A percentile compares a stretch with the other conserved stretches of the same genome.
Evolutionary conservation across 2,888 invertebrate genomes (phyloP).

Genomic region (Epicampocera succincta): DNA sequence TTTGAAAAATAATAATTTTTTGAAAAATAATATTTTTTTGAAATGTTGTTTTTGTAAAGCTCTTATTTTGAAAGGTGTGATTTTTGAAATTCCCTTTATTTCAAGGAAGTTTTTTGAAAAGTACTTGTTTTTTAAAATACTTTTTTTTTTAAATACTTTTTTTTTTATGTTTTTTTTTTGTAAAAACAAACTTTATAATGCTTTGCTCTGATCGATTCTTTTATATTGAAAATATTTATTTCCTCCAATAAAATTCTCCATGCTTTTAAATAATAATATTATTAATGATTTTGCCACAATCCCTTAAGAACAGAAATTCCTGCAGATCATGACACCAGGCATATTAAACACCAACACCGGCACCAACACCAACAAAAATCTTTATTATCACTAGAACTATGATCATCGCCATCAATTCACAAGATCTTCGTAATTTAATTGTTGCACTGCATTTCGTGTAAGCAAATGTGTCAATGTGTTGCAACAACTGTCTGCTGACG

Average conservation of each 20-base stretch:
- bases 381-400: slow-evolving; percentile 34
- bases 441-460: slow-evolving; percentile 23
- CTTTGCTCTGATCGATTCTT: no score
- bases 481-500: slow-evolving; percentile 36
- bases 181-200: no score
- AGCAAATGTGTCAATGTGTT: slow-evolving; percentile 55
- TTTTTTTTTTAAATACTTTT: no score
- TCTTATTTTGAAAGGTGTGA: no score
- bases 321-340: slow-evolving; percentile 59
- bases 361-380: slow-evolving; percentile 24
- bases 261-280: slow-evolving; percentile 15
- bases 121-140: no score
- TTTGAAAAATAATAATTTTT: no score
- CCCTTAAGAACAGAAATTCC: slow-evolving; percentile 54
- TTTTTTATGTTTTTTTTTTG: no score
- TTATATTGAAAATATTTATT: slow-evolving; percentile 26
- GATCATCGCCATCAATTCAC: slow-evolving; percentile 21
- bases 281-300: slow-evolving; percentile 41
- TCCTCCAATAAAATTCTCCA: slow-evolving; percentile 18
- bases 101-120: no score
- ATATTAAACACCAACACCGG: slow-evolving; percentile 1
- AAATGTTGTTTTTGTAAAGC: no score
- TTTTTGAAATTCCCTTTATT: no score
- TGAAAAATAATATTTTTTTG: no score
- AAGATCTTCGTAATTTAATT: slow-evolving; percentile 32